Conservation (phyloP, 2,113 vertebrate species). For the Phylloscopus trochiloides region DNA sequence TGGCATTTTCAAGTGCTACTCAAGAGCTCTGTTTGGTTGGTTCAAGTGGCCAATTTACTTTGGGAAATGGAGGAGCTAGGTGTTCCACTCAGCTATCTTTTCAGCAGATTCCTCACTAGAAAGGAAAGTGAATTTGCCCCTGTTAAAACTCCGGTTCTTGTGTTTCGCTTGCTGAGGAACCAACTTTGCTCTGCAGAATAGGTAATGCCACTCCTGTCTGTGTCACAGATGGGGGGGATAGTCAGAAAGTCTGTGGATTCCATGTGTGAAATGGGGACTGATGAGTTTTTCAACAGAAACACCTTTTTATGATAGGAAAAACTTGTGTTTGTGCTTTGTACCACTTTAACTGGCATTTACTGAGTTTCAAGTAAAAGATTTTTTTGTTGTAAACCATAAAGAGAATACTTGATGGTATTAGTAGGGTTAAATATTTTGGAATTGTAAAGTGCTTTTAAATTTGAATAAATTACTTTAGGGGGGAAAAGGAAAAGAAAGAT, state of each 20-base stretch:
- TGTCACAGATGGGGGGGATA: no score
- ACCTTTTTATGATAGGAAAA: background rate
- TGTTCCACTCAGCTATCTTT: background rate
- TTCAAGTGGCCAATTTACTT: background rate
- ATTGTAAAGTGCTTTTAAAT: background rate
- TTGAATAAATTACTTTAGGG: background rate
- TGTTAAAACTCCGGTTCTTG: background rate
- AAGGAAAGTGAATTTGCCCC: background rate
- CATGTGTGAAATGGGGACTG: background rate
- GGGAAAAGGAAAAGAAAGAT: background rate
- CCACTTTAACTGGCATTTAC: background rate
- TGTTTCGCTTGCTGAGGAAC: background rate
- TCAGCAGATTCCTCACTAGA: background rate
- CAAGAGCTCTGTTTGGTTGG: background rate
- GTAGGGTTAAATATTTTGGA: background rate
- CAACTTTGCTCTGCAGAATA: background rate
- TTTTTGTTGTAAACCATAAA: background rate
- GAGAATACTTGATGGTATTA: background rate
- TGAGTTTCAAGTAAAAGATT: background rate
- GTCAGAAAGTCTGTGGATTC: background rate
- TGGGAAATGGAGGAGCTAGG: background rate
- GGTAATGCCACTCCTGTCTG: background rate
- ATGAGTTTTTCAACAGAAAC: background rate
- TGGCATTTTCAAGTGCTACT: background rate
- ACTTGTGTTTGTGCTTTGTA: background rate